These are phyloP conservation scores for Charanyca ferruginea DNA, from an alignment of 2,888 invertebrate species.

Conservation along the genomic window DNA sequence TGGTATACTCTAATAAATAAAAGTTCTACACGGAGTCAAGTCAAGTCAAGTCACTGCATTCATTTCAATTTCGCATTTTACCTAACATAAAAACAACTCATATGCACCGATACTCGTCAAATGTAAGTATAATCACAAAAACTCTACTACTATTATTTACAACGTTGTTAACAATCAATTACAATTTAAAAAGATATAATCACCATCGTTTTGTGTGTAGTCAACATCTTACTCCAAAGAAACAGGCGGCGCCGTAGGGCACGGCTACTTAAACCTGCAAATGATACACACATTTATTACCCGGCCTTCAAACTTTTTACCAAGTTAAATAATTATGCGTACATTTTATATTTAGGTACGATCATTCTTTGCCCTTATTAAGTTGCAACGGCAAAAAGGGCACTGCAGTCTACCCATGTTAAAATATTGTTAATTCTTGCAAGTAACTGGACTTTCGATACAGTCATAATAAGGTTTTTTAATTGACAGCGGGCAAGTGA, in stretches of 20 bases:
- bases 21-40: too few species aligned
- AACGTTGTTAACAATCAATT: constrained; percentile 53
- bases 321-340: constrained; percentile 52
- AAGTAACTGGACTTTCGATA: constrained; percentile 15
- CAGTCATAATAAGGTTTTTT: constrained; percentile 43
- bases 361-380: constrained; percentile 47
- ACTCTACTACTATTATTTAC: constrained; percentile 10
- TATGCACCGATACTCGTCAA: constrained; percentile 14
- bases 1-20: too few species aligned
- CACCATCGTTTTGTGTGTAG: constrained; percentile 20
- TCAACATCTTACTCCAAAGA: constrained; percentile 46
- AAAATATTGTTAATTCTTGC: constrained; percentile 47
- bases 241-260: constrained; percentile 36
- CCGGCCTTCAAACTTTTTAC: constrained; percentile 48
- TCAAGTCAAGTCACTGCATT: background rate
- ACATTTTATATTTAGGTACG: constrained; percentile 46
- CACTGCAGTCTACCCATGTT: constrained; percentile 20
- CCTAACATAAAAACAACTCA: background rate
- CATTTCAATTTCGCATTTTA: background rate
- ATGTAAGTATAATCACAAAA: constrained; percentile 24
- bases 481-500: constrained; percentile 49
- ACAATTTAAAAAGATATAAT: constrained; percentile 39
- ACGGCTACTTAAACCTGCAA: constrained; percentile 20
- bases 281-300: constrained; percentile 46
- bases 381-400: constrained; percentile 34